Evolutionary conservation across 1,140 invertebrate genomes (phyloP), one percentile per base, ranked within the genome.

Genomic region (Brachionus asplanchnoidis): DNA sequence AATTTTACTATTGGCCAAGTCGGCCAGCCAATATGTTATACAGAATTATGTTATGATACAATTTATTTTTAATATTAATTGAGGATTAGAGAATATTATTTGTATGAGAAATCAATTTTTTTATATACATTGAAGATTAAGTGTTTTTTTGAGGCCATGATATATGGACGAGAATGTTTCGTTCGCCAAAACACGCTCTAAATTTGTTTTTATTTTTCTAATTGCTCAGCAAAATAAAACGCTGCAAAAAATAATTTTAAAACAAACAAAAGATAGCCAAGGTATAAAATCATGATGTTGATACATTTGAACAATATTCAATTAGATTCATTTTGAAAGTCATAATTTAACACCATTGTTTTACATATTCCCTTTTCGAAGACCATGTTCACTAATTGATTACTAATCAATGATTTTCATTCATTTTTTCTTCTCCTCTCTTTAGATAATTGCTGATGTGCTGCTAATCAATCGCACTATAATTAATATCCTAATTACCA

Each of bases 361-460:
- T 68, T 28, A 68, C 14, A 28, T 32, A 68, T 32, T 68, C 28
- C 66, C 66, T 14, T 68, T 68, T 68, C 66, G 66, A 68, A 32
- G 26, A 68, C 66, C 26, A 68, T 32, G 9, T 32, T 68, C 32
- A 14, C 26, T 73, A 73, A 73, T 73, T 73, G 68, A 73, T 73
- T 73, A 73, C 32, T 73, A 73, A 23, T 73, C 68, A 73, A 1
- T 73, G 68, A 73, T 73, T 73, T 73, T 73, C 44, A 60, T 60
- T 60, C 53, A 60, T 73, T 7, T 73, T 40, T n/a, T 9, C 20
- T 36, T 40, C 65, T 23, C 5, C 11, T 66, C 12, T 66, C 7
- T 40, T 32, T 73, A 73, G 68, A 73, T 73, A 73, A 73, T 73
- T 68, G 53, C 53, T 60, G 66, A 68, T 68, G 66, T 68, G 66